A percentile compares a stretch with the other conserved stretches of the same genome.
Conservation (phyloP, 35 echinoderm and acorn worm species). For the Hemicentrotus pulcherrimus region DNA sequence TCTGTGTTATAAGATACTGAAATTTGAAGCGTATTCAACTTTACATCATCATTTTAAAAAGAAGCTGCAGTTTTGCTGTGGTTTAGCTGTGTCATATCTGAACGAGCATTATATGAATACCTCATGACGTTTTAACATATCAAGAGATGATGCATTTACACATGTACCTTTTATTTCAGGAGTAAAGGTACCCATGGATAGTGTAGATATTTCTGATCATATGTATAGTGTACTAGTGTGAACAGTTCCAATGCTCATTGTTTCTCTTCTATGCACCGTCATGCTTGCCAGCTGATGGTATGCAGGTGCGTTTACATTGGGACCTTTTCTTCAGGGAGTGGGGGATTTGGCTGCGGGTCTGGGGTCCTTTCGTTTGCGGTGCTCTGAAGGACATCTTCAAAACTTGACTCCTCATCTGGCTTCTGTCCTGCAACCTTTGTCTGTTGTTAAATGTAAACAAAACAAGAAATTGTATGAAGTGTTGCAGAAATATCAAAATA, state of each 20-base stretch:
- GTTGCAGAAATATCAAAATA: too few species aligned
- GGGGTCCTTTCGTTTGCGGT: conserved; percentile 44
- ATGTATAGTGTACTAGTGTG: neutral
- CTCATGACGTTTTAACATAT: neutral
- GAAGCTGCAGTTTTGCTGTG: too few species aligned
- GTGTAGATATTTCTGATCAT: neutral
- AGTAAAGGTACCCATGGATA: neutral
- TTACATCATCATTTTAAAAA: too few species aligned
- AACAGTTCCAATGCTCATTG: neutral
- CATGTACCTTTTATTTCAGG: neutral
- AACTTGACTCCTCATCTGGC: conserved; percentile 68
- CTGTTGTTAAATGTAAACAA: neutral
- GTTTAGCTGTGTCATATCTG: too few species aligned
- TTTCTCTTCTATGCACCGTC: neutral
- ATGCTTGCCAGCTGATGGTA: neutral
- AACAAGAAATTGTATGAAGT: too few species aligned
- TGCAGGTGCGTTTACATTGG: conserved; percentile 57
- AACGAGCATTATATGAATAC: neutral
- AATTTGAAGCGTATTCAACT: too few species aligned
- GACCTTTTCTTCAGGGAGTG: conserved; percentile 75
- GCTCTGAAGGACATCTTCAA: conserved; percentile 76
- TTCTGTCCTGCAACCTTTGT: conserved; percentile 55
- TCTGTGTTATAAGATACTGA: too few species aligned
- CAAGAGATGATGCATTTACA: neutral
- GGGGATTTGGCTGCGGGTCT: neutral